Evolutionary conservation across 2,113 vertebrate genomes (phyloP).

Genomic region (Misgurnus anguillicaudatus): DNA sequence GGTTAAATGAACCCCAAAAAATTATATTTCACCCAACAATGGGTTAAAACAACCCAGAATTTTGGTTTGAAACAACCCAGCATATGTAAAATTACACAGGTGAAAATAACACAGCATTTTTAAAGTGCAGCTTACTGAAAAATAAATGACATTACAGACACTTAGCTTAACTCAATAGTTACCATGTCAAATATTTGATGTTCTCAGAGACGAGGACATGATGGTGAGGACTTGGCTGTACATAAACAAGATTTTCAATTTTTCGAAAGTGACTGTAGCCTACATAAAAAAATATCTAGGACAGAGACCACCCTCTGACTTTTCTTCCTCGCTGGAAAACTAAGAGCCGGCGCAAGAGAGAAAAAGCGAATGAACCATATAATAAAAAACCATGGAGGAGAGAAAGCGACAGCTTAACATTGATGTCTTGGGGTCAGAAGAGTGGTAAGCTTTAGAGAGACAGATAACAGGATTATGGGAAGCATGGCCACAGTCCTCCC

Average conservation of each 20-base stretch:
- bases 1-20: too few relatives aligned
- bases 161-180: too few relatives aligned
- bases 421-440: slow-evolving; percentile 76
- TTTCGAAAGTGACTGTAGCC: neutral
- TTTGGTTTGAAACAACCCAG: too few relatives aligned
- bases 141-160: too few relatives aligned
- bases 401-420: slow-evolving; percentile 75
- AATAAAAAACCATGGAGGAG: slow-evolving; percentile 25
- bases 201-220: neutral
- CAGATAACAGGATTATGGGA: slow-evolving; percentile 81
- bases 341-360: neutral
- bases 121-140: too few relatives aligned
- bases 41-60: too few relatives aligned
- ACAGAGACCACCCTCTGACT: neutral
- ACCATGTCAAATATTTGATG: too few relatives aligned
- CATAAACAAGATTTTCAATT: neutral
- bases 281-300: neutral
- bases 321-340: slow-evolving; percentile 11
- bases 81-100: too few relatives aligned
- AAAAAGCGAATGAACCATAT: neutral
- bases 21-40: too few relatives aligned
- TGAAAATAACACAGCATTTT: too few relatives aligned
- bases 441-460: slow-evolving; percentile 76
- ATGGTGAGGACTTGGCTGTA: neutral
- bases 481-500: slow-evolving; percentile 69